Conservation (phyloP, 1,140 invertebrate genomes). For the Nymphalis io region DNA sequence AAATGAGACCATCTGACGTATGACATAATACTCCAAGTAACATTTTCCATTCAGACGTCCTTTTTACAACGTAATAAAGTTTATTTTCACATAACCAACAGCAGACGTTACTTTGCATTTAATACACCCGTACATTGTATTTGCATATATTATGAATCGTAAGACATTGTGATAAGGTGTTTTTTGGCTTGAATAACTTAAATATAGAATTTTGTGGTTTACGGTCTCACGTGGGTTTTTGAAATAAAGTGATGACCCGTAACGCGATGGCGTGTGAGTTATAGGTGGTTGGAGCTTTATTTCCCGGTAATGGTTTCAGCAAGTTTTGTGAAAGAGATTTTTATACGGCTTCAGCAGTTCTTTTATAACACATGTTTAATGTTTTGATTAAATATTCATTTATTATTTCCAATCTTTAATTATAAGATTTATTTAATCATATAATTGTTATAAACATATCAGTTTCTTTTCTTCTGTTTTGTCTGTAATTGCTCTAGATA, state of each 20-base stretch:
- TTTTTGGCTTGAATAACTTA: slow-evolving; percentile 1
- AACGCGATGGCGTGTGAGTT: slow-evolving; percentile 48
- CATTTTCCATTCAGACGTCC: not conserved
- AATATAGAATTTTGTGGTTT: not conserved
- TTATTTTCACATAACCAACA: slow-evolving; percentile 14
- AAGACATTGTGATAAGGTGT: slow-evolving; percentile 6
- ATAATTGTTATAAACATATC: too few species aligned
- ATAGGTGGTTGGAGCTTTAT: slow-evolving; percentile 42
- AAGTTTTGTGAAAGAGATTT: slow-evolving; percentile 32
- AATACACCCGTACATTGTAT: slow-evolving; percentile 1
- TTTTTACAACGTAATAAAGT: slow-evolving; percentile 26
- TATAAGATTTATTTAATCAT: too few species aligned
- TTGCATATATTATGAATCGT: slow-evolving; percentile 3
- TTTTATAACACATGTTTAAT: not conserved
- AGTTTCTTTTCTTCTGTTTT: too few species aligned
- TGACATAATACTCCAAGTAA: slow-evolving; percentile 36
- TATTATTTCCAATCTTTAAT: not conserved
- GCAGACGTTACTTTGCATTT: slow-evolving; percentile 7
- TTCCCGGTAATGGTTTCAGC: slow-evolving; percentile 22
- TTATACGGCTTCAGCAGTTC: slow-evolving; percentile 22
- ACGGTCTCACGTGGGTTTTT: slow-evolving; percentile 51
- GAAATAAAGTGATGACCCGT: slow-evolving; percentile 58
- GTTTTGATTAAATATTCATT: not conserved
- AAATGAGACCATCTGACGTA: slow-evolving; percentile 50
- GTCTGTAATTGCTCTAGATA: too few species aligned